Evolutionary conservation across 2,113 vertebrate species (phyloP), one percentile per base, ranked within the genome.

Genomic region (Myrmecophaga tridactyla): DNA sequence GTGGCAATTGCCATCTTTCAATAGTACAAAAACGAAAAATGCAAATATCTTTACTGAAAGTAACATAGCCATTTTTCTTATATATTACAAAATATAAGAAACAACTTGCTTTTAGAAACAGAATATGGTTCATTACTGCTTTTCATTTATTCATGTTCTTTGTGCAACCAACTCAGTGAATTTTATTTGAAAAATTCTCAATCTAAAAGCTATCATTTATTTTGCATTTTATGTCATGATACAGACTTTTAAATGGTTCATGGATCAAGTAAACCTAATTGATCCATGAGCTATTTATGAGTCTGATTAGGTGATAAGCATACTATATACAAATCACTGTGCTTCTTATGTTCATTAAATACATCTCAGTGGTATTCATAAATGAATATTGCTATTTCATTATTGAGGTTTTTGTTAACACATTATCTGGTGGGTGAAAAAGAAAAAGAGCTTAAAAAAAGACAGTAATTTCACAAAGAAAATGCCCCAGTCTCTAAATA

Each of bases 251-350:
- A 92, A 97, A 97, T 94, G 87, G 82, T 25, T 97, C 41, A 85
- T 82, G 60, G 96, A 97, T 97, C 89, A 95, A 98, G 96, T 92
- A 96, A 94, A 89, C 36, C 53, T 97, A 97, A 97, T 90, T 96
- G 96, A 97, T 98, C 97, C 80, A 96, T 73, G 94, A n/a, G n/a
- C n/a, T 95, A 96, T 96, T 97, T 97, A 94, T 89, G 39, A 95
- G 84, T 98, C 72, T 94, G 77, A 97, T 97, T 97, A 98, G 36
- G 36, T 70, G 93, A 82, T 70, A 29, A 89, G 39, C 95, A 89
- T 95, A 97, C 95, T 97, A 92, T 95, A 92, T 96, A 96, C 83
- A 97, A 96, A 97, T 97, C 41, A 94, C 69, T 94, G 62, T 69
- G 83, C 20, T 94, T 41, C 51, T 96, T 92, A 25, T 5, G 0